Evolutionary conservation across 2,888 invertebrate species (phyloP), one percentile per base, ranked within the genome.

Genomic region (Drosophila fungiperda): DNA sequence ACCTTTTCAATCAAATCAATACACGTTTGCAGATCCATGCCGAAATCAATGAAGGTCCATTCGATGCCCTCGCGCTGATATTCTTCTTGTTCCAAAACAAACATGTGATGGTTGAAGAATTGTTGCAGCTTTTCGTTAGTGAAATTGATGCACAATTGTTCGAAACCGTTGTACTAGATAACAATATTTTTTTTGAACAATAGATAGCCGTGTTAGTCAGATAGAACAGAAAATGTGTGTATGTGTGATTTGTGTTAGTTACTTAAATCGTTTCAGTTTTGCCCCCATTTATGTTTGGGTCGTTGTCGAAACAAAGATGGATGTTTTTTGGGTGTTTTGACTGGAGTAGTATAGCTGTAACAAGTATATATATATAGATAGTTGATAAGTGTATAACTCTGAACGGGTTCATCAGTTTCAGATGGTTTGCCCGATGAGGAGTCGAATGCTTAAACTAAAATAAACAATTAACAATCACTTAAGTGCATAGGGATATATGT

Each of bases 71-170:
- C 97, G 89, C 95, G 95, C 93, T 97, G 96, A 94, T 97, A 98
- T 94, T 97, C 97, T 94, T 98, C 97, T 95, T 97, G 97, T 94
- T 97, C 97, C 93, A 98, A 95, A 87, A 98, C 97, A 94, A 97
- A 97, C 97, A 98, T 98, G 95, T 98, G 96, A 93, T 97, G 97
- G 94, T 97, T 97, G 96, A 98, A 98, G 95, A 97, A 98, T 94
- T 98, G 97, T 94, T 98, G 97, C 92, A 98, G 95, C 94, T 97
- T 97, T 95, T 97, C 97, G 94, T 97, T 98, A 93, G 97, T 98
- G 94, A 97, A 98, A 95, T 97, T 97, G 95, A 97, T 97, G 94
- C 97, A 98, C 93, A 97, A 95, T 94, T 98, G 97, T 94, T 98
- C 97, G 95, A 97, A 98, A 93, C 97, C 96, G 95, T 98, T 98